Percentiles rank a stretch among this genome's conserved stretches.
Conservation (phyloP, 2,113 vertebrate genomes). For the Grammomys dolichurus region DNA sequence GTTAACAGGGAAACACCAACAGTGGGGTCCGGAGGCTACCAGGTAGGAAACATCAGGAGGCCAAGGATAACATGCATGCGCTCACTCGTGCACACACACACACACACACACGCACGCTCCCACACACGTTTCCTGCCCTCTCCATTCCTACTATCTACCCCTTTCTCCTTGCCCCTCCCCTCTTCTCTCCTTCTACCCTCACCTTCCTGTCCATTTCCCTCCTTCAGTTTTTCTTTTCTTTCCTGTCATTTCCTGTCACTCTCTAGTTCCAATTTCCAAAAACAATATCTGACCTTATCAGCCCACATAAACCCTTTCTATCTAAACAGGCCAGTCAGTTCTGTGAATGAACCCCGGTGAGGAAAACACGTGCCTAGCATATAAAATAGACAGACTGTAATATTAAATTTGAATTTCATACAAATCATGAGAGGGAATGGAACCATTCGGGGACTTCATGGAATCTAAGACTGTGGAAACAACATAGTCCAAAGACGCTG, state of each 20-base stretch:
- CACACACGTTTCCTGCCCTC: accelerated
- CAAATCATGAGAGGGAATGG: not conserved
- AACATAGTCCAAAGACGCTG: not conserved
- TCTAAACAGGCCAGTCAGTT: not conserved
- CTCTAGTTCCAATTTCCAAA: not conserved
- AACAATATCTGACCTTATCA: not conserved
- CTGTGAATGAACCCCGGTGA: not conserved
- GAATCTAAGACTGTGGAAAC: not conserved
- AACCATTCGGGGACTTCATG: not conserved
- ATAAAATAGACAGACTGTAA: not conserved
- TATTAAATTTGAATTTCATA: not conserved
- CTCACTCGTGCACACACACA: too few relatives aligned
- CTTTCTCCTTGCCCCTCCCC: not conserved
- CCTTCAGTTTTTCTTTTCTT: not conserved
- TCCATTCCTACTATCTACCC: not conserved
- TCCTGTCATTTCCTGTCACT: not conserved
- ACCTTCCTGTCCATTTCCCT: too few relatives aligned
- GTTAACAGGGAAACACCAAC: not conserved
- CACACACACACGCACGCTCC: accelerated
- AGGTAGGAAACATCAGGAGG: not conserved
- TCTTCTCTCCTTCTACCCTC: not conserved
- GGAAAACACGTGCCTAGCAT: too few relatives aligned
- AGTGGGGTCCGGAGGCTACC: too few relatives aligned
- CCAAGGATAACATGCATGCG: not conserved
- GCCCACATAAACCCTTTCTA: not conserved